Percentiles rank a stretch among this genome's conserved stretches.
Conservation (phyloP, 2,113 vertebrate genomes). For the Atherinomorus stipes region DNA sequence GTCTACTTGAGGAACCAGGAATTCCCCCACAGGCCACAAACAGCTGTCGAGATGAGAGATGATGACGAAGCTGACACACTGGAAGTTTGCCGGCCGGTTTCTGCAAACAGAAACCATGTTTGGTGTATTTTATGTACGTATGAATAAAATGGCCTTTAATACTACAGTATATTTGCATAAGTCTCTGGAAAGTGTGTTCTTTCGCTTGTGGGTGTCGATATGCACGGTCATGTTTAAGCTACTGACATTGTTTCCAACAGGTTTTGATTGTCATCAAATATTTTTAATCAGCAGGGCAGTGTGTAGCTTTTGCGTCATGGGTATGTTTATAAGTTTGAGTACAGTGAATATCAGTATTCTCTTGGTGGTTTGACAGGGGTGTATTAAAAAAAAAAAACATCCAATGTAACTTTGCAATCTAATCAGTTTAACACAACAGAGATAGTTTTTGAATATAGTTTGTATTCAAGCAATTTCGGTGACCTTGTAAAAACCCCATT, state of each 20-base stretch:
- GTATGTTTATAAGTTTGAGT: conserved; percentile 22
- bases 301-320: conserved; percentile 30
- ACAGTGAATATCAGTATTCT: conserved; percentile 27
- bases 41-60: conserved; percentile 73
- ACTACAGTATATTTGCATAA: conserved; percentile 31
- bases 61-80: conserved; percentile 63
- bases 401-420: conserved; percentile 22
- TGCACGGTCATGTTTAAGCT: conserved; percentile 47
- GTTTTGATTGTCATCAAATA: conserved; percentile 30
- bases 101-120: conserved; percentile 63
- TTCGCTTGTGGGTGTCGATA: conserved; percentile 45
- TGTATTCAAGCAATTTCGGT: neutral
- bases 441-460: conserved; percentile 5
- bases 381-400: conserved; percentile 13
- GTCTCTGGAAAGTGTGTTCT: conserved; percentile 53
- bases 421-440: neutral
- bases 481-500: conserved; percentile 13
- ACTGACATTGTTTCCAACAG: conserved; percentile 47
- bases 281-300: conserved; percentile 27
- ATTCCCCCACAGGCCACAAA: conserved; percentile 77
- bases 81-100: conserved; percentile 41
- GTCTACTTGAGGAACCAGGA: conserved; percentile 74
- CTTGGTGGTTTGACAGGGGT: conserved; percentile 7
- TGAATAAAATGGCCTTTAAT: conserved; percentile 10
- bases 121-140: conserved; percentile 18